These are phyloP conservation scores for Mimachlamys varia DNA, from an alignment of 2,888 invertebrate genomes.

Conservation along the genomic window DNA sequence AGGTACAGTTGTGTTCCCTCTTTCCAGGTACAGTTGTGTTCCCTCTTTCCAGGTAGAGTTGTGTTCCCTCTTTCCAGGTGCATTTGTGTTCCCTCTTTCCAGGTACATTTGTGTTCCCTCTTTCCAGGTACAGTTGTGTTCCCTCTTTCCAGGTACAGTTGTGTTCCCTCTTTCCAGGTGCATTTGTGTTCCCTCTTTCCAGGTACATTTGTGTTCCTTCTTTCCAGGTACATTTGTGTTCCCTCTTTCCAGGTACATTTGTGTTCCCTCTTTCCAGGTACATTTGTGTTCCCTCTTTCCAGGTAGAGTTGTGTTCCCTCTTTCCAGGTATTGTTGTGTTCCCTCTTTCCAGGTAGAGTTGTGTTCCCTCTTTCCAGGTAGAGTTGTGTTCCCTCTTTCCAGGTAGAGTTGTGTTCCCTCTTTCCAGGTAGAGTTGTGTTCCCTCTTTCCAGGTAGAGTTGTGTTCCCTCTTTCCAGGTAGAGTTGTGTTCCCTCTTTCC, in stretches of 20 bases:
- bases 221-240: conserved; percentile 59
- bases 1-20: conserved; percentile 53
- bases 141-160: conserved; percentile 61
- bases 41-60: conserved; percentile 61
- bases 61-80: conserved; percentile 57
- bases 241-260: conserved; percentile 61
- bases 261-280: conserved; percentile 57
- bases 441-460: conserved; percentile 61
- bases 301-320: conserved; percentile 53
- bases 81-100: conserved; percentile 49
- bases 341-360: conserved; percentile 61
- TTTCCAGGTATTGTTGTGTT: conserved; percentile 53
- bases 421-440: conserved; percentile 59
- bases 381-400: conserved; percentile 49
- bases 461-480: conserved; percentile 57
- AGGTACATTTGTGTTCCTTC: conserved; percentile 53
- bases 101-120: conserved; percentile 53
- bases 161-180: conserved; percentile 57
- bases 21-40: conserved; percentile 59
- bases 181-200: conserved; percentile 49
- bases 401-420: conserved; percentile 53
- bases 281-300: conserved; percentile 49
- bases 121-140: conserved; percentile 59
- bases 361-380: conserved; percentile 57
- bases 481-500: conserved; percentile 49